These are phyloP conservation scores for Gymnarchus niloticus DNA, from an alignment of 2,113 vertebrate genomes.

Conservation along the genomic window DNA sequence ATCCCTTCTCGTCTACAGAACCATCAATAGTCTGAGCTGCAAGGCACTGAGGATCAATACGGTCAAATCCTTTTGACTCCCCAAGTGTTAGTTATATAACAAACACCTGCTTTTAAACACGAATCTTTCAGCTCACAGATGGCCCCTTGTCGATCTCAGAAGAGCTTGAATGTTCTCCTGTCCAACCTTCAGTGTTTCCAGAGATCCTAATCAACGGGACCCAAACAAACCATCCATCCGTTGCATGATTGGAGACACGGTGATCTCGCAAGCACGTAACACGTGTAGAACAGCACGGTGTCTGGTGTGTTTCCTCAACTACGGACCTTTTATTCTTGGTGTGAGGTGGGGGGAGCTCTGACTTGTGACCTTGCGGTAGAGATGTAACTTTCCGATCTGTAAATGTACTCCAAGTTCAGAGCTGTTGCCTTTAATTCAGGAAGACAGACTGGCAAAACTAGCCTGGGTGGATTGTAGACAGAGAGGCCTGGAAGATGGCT, in stretches of 20 bases:
- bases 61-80: background rate
- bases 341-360: background rate
- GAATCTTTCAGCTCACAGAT: background rate
- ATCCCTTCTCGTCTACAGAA: background rate
- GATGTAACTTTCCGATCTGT: background rate
- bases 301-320: too few relatives aligned
- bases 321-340: background rate
- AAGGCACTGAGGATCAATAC: background rate
- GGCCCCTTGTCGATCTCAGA: background rate
- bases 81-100: background rate
- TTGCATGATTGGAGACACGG: background rate
- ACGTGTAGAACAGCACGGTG: background rate
- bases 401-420: background rate
- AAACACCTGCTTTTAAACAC: background rate
- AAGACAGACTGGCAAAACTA: background rate
- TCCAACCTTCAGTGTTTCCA: background rate
- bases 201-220: background rate
- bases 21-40: background rate
- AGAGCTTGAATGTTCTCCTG: background rate
- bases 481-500: too few relatives aligned
- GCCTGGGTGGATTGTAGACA: background rate
- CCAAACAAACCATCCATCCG: background rate
- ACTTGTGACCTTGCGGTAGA: background rate
- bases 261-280: background rate
- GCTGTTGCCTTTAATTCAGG: background rate